phyloP scores from a whole-genome alignment of 1,140 invertebrate species.

The Neodiprion lecontei region DNA sequence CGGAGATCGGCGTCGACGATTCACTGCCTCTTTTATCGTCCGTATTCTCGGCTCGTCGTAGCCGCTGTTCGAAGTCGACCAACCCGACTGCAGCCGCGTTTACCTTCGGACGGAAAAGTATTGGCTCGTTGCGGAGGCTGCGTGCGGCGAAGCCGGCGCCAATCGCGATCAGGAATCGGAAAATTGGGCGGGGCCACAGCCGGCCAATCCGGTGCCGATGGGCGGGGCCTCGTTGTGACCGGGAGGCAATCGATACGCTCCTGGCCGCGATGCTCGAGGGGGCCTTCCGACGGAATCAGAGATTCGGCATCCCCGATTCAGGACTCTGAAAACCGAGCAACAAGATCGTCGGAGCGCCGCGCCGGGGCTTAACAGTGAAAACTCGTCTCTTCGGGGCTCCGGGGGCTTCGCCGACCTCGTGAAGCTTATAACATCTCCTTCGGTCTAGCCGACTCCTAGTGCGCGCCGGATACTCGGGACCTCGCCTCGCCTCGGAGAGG shows the following conservation, averaged over 20 bases:
- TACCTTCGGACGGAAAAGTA: background rate
- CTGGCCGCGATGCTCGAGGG: background rate
- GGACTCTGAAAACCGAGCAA: background rate
- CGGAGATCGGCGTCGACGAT: no score
- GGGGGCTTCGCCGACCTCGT: background rate
- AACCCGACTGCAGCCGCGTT: no score
- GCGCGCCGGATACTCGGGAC: background rate
- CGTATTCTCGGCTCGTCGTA: no score
- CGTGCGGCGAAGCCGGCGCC: background rate
- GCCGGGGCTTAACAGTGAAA: background rate
- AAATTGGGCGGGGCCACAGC: background rate
- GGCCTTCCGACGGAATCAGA: background rate
- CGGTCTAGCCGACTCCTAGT: background rate
- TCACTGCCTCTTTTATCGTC: no score
- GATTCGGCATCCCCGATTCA: slow-evolving; percentile 4
- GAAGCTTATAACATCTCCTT: no score
- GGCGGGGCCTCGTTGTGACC: background rate
- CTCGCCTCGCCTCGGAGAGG: background rate
- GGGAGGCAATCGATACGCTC: slow-evolving; percentile 1
- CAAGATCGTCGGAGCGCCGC: no score
- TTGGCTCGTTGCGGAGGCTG: background rate
- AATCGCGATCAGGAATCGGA: background rate
- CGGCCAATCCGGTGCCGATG: background rate
- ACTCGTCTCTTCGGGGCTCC: background rate
- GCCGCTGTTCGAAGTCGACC: no score